Conservation (phyloP, 1,140 invertebrate genomes). For the Acarapis woodi region DNA sequence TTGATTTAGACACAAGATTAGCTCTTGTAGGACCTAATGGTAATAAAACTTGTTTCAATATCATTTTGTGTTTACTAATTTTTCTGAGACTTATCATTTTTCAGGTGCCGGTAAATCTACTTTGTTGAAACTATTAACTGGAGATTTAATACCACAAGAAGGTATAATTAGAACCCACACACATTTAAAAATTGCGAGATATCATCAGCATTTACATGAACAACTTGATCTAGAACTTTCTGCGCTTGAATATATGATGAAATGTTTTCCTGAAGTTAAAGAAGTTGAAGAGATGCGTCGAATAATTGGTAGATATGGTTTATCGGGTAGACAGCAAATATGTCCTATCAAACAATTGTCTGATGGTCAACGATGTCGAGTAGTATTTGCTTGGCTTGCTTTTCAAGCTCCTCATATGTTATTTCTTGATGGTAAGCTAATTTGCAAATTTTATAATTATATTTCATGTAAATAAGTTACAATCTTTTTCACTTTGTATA, state of each 20-base stretch:
- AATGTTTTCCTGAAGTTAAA: constrained; percentile 79
- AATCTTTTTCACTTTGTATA: constrained; percentile 79
- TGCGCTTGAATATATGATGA: constrained; percentile 95
- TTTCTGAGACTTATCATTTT: no score
- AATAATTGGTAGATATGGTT: constrained; percentile 87
- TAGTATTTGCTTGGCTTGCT: constrained; percentile 74
- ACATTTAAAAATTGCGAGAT: constrained; percentile 81
- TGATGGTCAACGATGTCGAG: constrained; percentile 89
- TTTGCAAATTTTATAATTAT: constrained; percentile 19
- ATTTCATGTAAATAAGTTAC: constrained; percentile 65
- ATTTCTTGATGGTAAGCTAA: constrained; percentile 26
- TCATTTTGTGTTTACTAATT: no score
- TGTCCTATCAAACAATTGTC: constrained; percentile 90
- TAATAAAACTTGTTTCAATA: no score
- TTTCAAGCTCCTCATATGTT: constrained; percentile 27
- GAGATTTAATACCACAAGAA: constrained; percentile 67
- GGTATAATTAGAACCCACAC: constrained; percentile 95
- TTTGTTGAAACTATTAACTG: constrained; percentile 73
- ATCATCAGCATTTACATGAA: constrained; percentile 96
- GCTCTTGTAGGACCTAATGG: constrained; percentile 97
- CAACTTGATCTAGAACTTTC: constrained; percentile 74
- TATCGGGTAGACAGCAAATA: constrained; percentile 84
- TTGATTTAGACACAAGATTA: constrained; percentile 85
- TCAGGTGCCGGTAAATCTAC: constrained; percentile 95
- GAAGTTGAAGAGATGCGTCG: constrained; percentile 97